Percentiles rank a stretch among this genome's conserved stretches.
phyloP scores from a whole-genome alignment of 2,113 vertebrate species.

The Cacatua alba region DNA sequence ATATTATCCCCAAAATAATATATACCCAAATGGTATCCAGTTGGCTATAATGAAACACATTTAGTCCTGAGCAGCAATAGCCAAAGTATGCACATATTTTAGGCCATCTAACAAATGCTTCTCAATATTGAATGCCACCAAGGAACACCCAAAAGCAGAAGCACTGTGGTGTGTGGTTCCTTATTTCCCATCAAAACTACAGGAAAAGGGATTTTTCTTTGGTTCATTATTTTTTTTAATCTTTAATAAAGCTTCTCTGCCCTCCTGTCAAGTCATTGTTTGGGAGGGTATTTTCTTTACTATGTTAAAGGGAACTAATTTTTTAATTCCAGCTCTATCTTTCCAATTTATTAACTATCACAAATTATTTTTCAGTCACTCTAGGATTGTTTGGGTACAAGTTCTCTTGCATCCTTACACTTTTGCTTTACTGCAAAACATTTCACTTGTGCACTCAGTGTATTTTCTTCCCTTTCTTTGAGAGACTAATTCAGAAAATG shows the following conservation, averaged over 20 bases:
- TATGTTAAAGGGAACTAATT: background rate
- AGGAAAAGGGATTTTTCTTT: background rate
- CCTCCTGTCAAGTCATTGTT: background rate
- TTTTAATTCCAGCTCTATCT: background rate
- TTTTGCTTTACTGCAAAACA: background rate
- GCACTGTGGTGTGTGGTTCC: background rate
- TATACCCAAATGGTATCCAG: background rate
- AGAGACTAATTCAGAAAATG: background rate
- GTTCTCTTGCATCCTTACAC: background rate
- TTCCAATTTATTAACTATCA: background rate
- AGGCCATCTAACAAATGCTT: background rate
- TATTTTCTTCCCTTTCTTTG: background rate
- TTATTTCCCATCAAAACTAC: background rate
- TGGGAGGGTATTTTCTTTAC: background rate
- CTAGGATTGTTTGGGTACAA: background rate
- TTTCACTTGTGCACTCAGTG: background rate
- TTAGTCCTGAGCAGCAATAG: background rate
- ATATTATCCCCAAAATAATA: background rate
- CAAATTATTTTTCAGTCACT: background rate
- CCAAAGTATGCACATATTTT: background rate
- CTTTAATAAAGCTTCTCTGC: background rate
- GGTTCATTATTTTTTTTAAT: background rate
- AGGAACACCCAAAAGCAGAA: background rate
- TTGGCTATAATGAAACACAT: background rate
- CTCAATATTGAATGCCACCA: background rate